Conservation (phyloP, 1,140 invertebrate genomes). For the Drosophila saltans region DNA sequence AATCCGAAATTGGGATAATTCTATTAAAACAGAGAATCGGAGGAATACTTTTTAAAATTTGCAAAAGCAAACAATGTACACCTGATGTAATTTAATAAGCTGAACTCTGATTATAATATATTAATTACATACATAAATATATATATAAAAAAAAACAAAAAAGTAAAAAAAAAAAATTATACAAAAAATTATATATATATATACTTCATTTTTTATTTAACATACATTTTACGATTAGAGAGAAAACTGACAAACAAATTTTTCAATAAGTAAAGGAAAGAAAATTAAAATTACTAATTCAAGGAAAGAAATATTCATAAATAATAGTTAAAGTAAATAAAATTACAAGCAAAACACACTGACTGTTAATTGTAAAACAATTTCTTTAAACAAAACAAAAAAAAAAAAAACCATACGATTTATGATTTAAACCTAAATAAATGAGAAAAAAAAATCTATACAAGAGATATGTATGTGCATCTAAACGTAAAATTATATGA, state of each 20-base stretch:
- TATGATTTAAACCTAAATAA: conserved; percentile 74
- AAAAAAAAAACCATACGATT: conserved; percentile 46
- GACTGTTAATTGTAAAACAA: conserved; percentile 84
- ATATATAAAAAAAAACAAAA: background rate
- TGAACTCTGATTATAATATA: conserved; percentile 58
- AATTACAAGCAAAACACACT: conserved; percentile 65
- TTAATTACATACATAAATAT: conserved; percentile 46
- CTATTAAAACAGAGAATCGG: conserved; percentile 36
- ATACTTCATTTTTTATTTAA: conserved; percentile 35
- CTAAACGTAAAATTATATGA: conserved; percentile 64
- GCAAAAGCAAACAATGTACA: conserved; percentile 43
- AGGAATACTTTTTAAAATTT: conserved; percentile 23
- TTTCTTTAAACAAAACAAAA: conserved; percentile 69
- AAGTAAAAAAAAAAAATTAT: background rate
- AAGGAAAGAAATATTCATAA: conserved; percentile 56
- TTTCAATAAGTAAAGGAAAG: conserved; percentile 41
- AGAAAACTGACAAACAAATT: conserved; percentile 41
- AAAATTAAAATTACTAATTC: conserved; percentile 45
- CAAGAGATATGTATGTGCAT: conserved; percentile 67
- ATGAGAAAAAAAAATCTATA: conserved; percentile 45
- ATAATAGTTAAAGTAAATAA: conserved; percentile 58
- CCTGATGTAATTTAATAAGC: conserved; percentile 78
- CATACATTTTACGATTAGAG: conserved; percentile 31
- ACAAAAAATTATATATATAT: conserved; percentile 10
- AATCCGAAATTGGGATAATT: conserved; percentile 1